These are phyloP conservation scores for Dendrocincla tyrannina DNA, from an alignment of 2,797 vertebrate genomes.

Conservation along the genomic window DNA sequence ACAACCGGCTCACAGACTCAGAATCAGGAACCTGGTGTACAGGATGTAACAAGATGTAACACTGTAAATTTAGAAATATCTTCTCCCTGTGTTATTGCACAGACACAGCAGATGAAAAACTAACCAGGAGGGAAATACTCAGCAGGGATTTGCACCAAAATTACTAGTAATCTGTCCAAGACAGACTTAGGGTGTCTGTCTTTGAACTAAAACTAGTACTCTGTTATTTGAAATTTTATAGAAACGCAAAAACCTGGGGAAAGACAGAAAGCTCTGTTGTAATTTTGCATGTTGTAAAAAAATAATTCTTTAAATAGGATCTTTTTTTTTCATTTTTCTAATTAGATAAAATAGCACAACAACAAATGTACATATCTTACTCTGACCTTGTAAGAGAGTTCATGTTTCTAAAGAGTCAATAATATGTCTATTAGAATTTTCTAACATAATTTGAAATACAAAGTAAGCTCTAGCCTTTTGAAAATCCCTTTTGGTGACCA, in stretches of 20 bases:
- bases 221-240: background rate
- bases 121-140: background rate
- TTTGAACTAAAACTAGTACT: background rate
- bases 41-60: background rate
- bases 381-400: background rate
- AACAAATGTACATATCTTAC: background rate
- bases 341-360: background rate
- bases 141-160: background rate
- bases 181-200: background rate
- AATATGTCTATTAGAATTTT: background rate
- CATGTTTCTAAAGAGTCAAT: background rate
- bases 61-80: background rate
- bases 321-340: background rate
- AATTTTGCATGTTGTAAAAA: background rate
- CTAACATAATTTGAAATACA: background rate
- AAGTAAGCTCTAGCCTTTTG: background rate
- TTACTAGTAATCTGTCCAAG: background rate
- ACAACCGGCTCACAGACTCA: background rate
- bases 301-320: background rate
- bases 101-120: background rate
- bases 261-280: background rate
- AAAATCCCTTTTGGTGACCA: background rate
- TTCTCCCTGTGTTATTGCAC: background rate
- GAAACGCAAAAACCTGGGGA: background rate
- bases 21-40: background rate